phyloP scores from a whole-genome alignment of 2,113 vertebrate species.

The Rhineura floridana region DNA sequence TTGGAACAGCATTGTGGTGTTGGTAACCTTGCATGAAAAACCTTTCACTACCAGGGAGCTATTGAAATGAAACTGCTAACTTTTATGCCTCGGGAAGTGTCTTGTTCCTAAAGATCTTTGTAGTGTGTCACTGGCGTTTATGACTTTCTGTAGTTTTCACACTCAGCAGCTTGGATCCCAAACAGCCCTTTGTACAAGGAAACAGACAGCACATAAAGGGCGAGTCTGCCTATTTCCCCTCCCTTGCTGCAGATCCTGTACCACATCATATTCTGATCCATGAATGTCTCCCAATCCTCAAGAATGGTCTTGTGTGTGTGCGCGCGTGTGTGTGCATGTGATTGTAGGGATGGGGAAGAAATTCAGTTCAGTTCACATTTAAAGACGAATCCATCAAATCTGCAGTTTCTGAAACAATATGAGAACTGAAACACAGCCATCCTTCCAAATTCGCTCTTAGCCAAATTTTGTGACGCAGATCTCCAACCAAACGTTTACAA shows the following conservation, averaged over 20 bases:
- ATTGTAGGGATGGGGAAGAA: too few species aligned
- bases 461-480: too few species aligned
- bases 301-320: background rate
- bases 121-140: background rate
- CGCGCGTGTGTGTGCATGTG: too few species aligned
- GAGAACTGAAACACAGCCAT: too few species aligned
- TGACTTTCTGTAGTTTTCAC: too few species aligned
- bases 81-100: background rate
- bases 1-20: background rate
- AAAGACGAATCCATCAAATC: too few species aligned
- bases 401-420: too few species aligned
- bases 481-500: too few species aligned
- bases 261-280: background rate
- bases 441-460: too few species aligned
- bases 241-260: background rate
- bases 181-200: background rate
- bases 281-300: background rate
- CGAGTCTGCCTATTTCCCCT: background rate
- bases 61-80: background rate
- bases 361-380: too few species aligned
- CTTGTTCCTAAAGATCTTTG: background rate
- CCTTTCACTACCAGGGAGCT: background rate
- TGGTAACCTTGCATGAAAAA: background rate
- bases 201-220: too few species aligned
- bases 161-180: background rate